Base-by-base conservation (phyloP, 2,888 invertebrate genomes). In the Cryptocephalus primarius region DNA sequence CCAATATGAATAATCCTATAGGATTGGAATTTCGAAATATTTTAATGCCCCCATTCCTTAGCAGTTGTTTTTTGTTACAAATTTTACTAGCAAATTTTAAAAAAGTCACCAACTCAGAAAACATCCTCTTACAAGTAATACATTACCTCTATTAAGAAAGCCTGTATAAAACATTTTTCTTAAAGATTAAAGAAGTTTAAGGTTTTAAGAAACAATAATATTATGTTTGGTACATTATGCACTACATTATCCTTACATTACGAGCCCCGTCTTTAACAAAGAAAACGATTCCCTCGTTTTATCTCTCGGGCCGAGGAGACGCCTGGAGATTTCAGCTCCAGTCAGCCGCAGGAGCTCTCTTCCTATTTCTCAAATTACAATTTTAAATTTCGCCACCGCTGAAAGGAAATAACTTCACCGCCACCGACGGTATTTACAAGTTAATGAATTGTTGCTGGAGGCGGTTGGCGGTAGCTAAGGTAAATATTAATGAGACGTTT, bases 191-290 rank as follows among this genome's bases (percentile, higher is more conserved):
- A 52, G 47, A 49, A 59, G 62, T 66, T 67, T 67, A 67, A 66
- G 67, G 68, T 67, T 69, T 68, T 68, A 68, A 67, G 67, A 66
- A 69, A 69, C 65, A 66, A 69, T 69, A 69, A 69, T 69, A 68
- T 69, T 69, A 64, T 68, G 68, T 63, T 69, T 66, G 60, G 66
- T 66, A 66, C 67, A 67, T 68, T 67, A 68, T 68, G 66, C 67
- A 63, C 62, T 63, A 63, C 62, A 67, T 68, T 68, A 68, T 64
- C 65, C 61, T 61, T 60, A 60, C 55, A 59, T 64, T 61, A 62
- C 57, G 56, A 58, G 59, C 53, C 57, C 55, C 59, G 58, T 61
- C 60, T 59, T 60, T 60, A 60, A 60, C 62, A 59, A 62, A 60
- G 60, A 62, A 57, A 60, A 56, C 61, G 57, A 56, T 61, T 60